Evolutionary conservation across 2,888 invertebrate genomes (phyloP), one percentile per base, ranked within the genome.

Genomic region (Bruchidius siliquastri): DNA sequence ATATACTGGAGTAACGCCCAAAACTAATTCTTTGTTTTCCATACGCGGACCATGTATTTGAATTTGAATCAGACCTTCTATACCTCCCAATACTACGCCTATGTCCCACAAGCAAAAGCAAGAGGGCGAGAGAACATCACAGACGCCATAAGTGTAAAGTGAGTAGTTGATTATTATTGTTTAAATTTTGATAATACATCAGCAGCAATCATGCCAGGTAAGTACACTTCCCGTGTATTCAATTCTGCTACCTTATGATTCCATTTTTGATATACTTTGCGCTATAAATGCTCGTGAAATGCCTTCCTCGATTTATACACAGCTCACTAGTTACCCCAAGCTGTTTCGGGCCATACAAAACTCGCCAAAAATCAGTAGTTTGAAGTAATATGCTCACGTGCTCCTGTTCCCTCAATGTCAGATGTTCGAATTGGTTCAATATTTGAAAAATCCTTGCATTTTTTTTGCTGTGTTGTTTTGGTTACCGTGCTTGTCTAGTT

Each of bases 111-210:
- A 68, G 68, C 68, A 21, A 68, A 68, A 68, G 68, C 68, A 68
- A 68, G 68, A 68, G 68, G 68, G 68, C 68, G 68, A 68, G 68
- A 68, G 68, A 21, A 21, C 13, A 68, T 68, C 21, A 13, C 20
- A 80, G 83, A 83, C 83, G 83, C 83, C 83, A 83, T 83, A 83
- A 82, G 82, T 81, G 81, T 79, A 76, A 75, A 77, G 79, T 80
- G 79, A 82, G 77, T 68, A 21, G 68, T 68, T 68, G 22, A 68
- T 68, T 68, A 68, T 81, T 80, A 81, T 78, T 79, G 79, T 76
- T 80, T 76, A 77, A 79, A 77, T 77, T 77, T 80, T 71, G 74
- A 74, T 75, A 71, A 77, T 78, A 78, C 74, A 71, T 77, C 75
- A 74, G 79, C 78, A 81, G 83, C 80, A 79, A 81, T 83, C 80